Percentiles rank a stretch among this genome's conserved stretches.
These are phyloP conservation scores for Ornithoptera priamus DNA, from an alignment of 2,888 invertebrate species.

Conservation along the genomic window DNA sequence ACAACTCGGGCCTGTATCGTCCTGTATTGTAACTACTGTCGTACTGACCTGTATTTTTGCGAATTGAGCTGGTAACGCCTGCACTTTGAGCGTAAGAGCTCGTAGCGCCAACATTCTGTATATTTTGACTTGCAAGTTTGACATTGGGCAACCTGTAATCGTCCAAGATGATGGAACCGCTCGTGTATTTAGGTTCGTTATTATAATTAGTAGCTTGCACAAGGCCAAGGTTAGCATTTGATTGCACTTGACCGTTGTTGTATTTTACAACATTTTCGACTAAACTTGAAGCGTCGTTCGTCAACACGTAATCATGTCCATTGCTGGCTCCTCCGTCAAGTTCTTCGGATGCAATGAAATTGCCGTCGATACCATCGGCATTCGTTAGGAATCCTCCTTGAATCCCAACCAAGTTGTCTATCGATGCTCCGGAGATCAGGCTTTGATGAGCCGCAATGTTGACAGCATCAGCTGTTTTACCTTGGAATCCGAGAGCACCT, in stretches of 20 bases:
- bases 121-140: constrained; percentile 12
- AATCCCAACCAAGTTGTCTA: constrained; percentile 70
- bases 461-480: constrained; percentile 69
- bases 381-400: constrained; percentile 61
- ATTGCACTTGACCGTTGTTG: constrained; percentile 36
- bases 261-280: constrained; percentile 39
- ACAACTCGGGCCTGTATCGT: constrained; percentile 39
- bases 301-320: constrained; percentile 40
- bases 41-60: constrained; percentile 29
- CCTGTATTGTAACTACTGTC: constrained; percentile 32
- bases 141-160: constrained; percentile 54
- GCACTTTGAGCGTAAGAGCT: constrained; percentile 22
- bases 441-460: constrained; percentile 75
- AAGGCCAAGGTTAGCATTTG: constrained; percentile 49
- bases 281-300: constrained; percentile 36
- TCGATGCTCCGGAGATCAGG: constrained; percentile 67
- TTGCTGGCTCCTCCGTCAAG: constrained; percentile 41
- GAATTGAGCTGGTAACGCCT: constrained; percentile 21
- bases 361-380: constrained; percentile 58
- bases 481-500: constrained; percentile 72
- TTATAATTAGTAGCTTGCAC: constrained; percentile 60
- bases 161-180: constrained; percentile 68
- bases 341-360: constrained; percentile 70
- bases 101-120: constrained; percentile 11
- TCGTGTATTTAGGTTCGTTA: constrained; percentile 53